Percentiles rank a stretch among this genome's conserved stretches.
These are phyloP conservation scores for Crematogaster levior DNA, from an alignment of 2,888 invertebrate genomes.

Conservation along the genomic window DNA sequence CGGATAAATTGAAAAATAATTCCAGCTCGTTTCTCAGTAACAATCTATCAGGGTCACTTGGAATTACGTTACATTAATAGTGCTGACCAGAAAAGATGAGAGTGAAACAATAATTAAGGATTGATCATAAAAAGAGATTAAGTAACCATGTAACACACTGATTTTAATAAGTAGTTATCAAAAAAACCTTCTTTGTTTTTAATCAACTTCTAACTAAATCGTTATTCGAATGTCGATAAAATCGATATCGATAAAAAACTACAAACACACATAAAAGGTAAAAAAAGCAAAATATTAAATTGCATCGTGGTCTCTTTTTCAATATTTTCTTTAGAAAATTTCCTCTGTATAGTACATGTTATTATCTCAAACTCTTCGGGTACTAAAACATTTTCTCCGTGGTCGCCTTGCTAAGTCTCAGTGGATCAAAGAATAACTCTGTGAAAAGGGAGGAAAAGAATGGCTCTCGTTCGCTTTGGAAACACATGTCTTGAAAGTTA, in stretches of 20 bases:
- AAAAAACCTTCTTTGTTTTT: constrained; percentile 58
- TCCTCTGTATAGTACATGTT: constrained; percentile 16
- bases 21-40: constrained; percentile 57
- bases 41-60: constrained; percentile 57
- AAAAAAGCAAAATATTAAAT: neutral
- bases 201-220: neutral
- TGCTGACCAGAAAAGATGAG: constrained; percentile 37
- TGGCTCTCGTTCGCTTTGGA: constrained; percentile 26
- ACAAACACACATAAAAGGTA: neutral
- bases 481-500: constrained; percentile 39
- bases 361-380: constrained; percentile 3
- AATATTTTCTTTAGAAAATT: neutral
- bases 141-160: constrained; percentile 30
- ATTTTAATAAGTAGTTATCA: constrained; percentile 7
- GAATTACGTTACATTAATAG: constrained; percentile 56
- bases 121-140: constrained; percentile 58
- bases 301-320: neutral
- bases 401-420: constrained; percentile 19
- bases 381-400: constrained; percentile 36
- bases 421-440: constrained; percentile 49
- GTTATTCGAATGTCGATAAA: neutral
- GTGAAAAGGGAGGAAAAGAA: neutral
- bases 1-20: constrained; percentile 66
- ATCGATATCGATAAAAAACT: neutral
- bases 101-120: constrained; percentile 63